Base-by-base conservation (phyloP, 2,888 invertebrate species). In the Ennomos quercinarius region DNA sequence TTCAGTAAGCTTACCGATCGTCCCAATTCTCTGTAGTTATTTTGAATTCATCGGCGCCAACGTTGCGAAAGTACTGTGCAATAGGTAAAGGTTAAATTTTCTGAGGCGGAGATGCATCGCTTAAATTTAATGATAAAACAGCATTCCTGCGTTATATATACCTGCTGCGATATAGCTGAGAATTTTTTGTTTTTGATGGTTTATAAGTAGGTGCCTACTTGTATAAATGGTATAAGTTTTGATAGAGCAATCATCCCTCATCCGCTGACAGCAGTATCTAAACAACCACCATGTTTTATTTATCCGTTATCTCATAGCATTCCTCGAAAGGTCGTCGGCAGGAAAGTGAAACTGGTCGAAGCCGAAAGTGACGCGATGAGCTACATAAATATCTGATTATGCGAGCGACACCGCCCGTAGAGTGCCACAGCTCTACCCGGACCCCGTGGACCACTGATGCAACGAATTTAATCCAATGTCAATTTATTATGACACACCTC, bases 291-390 rank as follows among this genome's bases (percentile, higher is more conserved):
- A 86, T 84, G 80, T 82, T 84, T 82, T 83, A 85, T 84, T 86
- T 81, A 84, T 85, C 73, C 63, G 81, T 86, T 86, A 87, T 86
- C 82, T 85, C 81, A 75, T 76, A 77, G 72, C 81, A 89, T 86
- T 86, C 86, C 80, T 76, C 74, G 67, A 88, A 89, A 89, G 88
- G 88, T 88, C 86, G 81, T 80, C 84, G 80, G 78, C 83, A 87
- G 76, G 80, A 90, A 91, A 91, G 91, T 87, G 90, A 91, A 90
- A 91, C 84, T 83, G 82, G 79, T 80, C 71, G 76, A 80, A 75
- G 78, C 83, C 83, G 84, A 89, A 86, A 87, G 83, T 84, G 78
- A 79, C 68, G 68, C 70, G 79, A 82, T 81, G 81, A 82, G 70
- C 66, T 72, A 77, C 76, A 81, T 81, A 83, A 83, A 82, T 79